phyloP scores from a whole-genome alignment of 2,113 vertebrate genomes.

The Capricornis sumatraensis region DNA sequence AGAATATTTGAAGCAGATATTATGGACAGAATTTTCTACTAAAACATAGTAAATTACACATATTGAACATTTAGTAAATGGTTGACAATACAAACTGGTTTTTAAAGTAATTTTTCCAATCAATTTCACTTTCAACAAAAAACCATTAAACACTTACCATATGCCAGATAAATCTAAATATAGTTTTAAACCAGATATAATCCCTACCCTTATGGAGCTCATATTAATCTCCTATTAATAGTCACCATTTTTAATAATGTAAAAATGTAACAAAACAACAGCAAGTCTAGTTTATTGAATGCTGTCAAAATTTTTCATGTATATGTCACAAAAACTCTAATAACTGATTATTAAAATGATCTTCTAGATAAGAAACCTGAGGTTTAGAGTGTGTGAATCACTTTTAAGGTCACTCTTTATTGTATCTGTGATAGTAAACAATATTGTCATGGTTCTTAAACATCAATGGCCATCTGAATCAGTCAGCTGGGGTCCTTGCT shows the following conservation, averaged over 20 bases:
- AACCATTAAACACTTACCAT: background rate
- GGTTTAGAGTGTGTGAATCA: background rate
- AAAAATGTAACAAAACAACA: background rate
- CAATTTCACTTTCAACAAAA: background rate
- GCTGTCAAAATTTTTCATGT: background rate
- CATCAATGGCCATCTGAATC: background rate
- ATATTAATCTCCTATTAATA: background rate
- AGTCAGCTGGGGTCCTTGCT: background rate
- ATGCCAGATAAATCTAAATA: background rate
- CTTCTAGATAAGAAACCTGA: background rate
- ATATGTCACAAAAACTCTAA: background rate
- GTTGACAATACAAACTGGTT: background rate
- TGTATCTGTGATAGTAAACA: background rate
- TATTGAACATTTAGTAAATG: background rate
- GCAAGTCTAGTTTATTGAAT: background rate
- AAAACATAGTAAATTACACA: background rate
- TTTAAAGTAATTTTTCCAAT: background rate
- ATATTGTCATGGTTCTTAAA: background rate
- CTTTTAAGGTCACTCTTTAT: background rate
- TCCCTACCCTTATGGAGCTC: background rate
- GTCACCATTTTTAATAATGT: background rate
- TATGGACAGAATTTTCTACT: background rate
- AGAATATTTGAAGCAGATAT: background rate
- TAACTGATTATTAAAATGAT: background rate
- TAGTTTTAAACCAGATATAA: background rate